Evolutionary conservation across 92 coral and sea anemone species (phyloP).

Genomic region (Porites evermanni): DNA sequence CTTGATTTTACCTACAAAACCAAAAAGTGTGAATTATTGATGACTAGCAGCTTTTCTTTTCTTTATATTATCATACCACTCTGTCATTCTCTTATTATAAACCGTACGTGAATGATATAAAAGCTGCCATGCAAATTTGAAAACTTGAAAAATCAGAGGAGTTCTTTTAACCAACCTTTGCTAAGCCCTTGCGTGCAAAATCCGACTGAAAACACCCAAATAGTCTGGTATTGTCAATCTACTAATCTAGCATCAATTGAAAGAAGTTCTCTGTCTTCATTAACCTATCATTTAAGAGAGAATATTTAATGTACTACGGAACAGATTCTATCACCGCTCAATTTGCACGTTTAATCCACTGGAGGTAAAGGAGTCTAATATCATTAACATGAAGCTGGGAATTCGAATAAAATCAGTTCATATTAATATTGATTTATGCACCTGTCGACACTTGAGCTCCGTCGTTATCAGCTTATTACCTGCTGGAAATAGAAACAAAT

Average conservation of each 20-base stretch:
- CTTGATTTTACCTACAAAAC: slow-evolving; percentile 71
- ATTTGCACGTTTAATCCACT: background rate
- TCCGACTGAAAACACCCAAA: too few species aligned
- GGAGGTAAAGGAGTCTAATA: slow-evolving; percentile 1
- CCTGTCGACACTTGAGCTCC: too few species aligned
- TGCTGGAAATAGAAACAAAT: background rate
- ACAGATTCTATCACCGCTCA: slow-evolving; percentile 11
- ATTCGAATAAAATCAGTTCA: background rate
- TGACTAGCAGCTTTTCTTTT: slow-evolving; percentile 53
- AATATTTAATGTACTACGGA: slow-evolving; percentile 28
- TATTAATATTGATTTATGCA: background rate
- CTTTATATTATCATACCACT: slow-evolving; percentile 1
- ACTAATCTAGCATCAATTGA: background rate
- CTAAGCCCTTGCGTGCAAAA: background rate
- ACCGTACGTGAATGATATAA: background rate
- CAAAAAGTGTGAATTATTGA: slow-evolving; percentile 71
- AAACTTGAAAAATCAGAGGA: background rate
- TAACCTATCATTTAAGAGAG: slow-evolving; percentile 10
- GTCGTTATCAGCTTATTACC: background rate
- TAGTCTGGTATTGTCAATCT: background rate
- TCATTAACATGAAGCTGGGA: slow-evolving; percentile 11
- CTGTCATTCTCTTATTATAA: slow-evolving; percentile 11
- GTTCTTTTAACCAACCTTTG: background rate
- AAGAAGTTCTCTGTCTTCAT: background rate
- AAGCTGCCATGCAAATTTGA: background rate